A percentile compares a stretch with the other conserved stretches of the same genome.
Evolutionary conservation across 2,888 invertebrate species (phyloP).

Genomic region (Acleris cristana): DNA sequence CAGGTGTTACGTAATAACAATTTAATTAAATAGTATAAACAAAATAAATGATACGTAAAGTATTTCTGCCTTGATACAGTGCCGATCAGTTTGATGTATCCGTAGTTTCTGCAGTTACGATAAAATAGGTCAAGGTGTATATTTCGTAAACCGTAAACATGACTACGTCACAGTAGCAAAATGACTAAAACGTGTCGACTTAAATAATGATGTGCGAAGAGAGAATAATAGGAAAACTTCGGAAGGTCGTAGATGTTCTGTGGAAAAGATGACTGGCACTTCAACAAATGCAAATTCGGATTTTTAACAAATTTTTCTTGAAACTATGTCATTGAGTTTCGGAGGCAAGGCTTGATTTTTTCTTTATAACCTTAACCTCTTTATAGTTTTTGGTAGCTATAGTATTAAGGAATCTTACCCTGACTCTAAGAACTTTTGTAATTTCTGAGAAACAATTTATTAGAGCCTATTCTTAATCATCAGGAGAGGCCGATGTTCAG

Average conservation of each 20-base stretch:
- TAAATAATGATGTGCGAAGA: slow-evolving; percentile 7
- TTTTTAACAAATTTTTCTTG: no score
- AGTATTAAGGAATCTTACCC: no score
- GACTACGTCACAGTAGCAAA: slow-evolving; percentile 23
- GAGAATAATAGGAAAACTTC: slow-evolving; percentile 1
- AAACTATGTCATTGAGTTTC: no score
- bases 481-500: no score
- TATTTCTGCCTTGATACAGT: slow-evolving; percentile 14
- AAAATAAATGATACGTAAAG: slow-evolving; percentile 10
- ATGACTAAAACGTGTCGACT: slow-evolving; percentile 6
- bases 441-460: no score
- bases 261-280: no score
- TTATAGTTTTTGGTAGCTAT: background rate
- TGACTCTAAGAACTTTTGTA: no score
- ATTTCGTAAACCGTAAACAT: slow-evolving; percentile 25
- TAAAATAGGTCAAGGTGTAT: slow-evolving; percentile 30
- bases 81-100: slow-evolving; percentile 23
- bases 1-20: no score
- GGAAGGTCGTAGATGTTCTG: background rate
- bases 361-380: background rate
- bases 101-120: slow-evolving; percentile 19
- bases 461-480: no score
- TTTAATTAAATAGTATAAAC: slow-evolving; percentile 6
- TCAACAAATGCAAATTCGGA: no score
- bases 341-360: background rate